phyloP scores from a whole-genome alignment of 2,797 vertebrate genomes.

The Tapera naevia region DNA sequence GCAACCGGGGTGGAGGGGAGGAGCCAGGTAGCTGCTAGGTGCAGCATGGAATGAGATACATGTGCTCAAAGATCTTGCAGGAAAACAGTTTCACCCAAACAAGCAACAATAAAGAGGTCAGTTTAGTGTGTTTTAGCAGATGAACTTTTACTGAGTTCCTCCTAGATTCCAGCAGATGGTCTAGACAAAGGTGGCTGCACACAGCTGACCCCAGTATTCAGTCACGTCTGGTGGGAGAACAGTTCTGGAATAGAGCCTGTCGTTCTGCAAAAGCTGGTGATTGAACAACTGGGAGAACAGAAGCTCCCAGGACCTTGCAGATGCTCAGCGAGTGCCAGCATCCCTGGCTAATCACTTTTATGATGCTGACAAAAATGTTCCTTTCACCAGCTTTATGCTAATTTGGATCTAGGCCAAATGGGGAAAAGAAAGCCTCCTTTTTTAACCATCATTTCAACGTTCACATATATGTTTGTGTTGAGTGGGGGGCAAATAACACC shows the following conservation, averaged over 20 bases:
- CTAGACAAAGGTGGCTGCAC: neutral
- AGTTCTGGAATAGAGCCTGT: neutral
- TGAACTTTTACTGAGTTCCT: neutral
- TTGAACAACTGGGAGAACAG: neutral
- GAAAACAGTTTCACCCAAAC: neutral
- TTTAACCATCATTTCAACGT: too few species aligned
- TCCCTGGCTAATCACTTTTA: neutral
- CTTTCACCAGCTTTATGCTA: neutral
- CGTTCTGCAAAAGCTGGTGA: neutral
- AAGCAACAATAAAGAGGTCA: accelerated
- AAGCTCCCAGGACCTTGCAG: neutral
- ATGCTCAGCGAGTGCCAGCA: accelerated
- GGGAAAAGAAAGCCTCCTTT: neutral
- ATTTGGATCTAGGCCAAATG: neutral
- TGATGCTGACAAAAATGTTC: neutral
- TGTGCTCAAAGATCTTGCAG: neutral
- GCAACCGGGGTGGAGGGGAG: neutral
- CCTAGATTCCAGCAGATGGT: neutral
- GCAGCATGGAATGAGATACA: neutral
- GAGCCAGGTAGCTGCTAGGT: neutral
- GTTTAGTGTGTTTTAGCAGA: neutral
- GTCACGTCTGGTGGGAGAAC: neutral
- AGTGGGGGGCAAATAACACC: neutral
- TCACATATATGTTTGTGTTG: neutral
- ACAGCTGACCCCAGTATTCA: neutral